Evolutionary conservation across 2,797 vertebrate genomes (phyloP).

Genomic region (Loris lydekkerianus): DNA sequence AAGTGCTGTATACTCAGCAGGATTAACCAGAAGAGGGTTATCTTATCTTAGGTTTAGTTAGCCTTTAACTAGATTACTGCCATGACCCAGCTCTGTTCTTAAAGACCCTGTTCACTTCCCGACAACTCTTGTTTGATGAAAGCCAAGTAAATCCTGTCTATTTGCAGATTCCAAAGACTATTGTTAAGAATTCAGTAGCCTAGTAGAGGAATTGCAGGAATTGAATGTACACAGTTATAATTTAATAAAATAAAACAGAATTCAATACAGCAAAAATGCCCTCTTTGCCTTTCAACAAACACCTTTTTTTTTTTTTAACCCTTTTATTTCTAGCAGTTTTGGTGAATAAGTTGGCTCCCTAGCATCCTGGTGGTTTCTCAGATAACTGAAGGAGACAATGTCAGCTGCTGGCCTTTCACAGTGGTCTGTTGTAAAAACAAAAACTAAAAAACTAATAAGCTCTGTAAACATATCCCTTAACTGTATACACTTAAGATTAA

Average conservation of each 20-base stretch:
- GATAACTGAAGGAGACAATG: no score
- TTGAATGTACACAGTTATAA: no score
- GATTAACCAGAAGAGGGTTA: not conserved
- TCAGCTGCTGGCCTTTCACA: no score
- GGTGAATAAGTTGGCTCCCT: no score
- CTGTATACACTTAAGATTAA: no score
- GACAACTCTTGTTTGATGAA: not conserved
- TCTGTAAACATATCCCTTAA: no score
- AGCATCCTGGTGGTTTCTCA: no score
- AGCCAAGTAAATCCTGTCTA: not conserved
- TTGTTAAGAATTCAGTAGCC: not conserved
- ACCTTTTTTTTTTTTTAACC: not conserved
- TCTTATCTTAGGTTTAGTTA: conserved; percentile 34
- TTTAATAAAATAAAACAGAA: not conserved
- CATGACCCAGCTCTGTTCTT: not conserved
- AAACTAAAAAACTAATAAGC: no score
- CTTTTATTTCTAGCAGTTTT: no score
- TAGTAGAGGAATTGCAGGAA: no score
- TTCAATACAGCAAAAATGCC: not conserved
- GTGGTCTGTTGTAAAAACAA: no score
- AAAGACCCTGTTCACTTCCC: not conserved
- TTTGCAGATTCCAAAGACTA: conserved; percentile 53
- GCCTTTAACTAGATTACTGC: conserved; percentile 47
- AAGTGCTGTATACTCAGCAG: not conserved
- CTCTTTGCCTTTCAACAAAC: not conserved